A percentile compares a stretch with the other conserved stretches of the same genome.
Evolutionary conservation across 2,888 invertebrate genomes (phyloP).

Genomic region (Drosophila conformis): DNA sequence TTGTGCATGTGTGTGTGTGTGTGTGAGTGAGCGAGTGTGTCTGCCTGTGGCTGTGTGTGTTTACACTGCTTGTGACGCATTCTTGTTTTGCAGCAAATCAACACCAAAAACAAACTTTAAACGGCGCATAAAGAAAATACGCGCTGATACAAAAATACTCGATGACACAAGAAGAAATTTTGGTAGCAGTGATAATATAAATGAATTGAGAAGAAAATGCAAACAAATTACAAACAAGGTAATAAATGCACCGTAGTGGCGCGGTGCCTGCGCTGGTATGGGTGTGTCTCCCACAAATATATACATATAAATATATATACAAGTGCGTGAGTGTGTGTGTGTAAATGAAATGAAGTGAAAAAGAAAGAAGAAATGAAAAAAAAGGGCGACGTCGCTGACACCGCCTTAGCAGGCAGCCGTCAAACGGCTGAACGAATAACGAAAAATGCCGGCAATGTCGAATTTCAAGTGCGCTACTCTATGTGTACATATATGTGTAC

Average conservation of each 20-base stretch:
- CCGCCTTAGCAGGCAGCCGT: slow-evolving; percentile 36
- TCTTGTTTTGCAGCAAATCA: slow-evolving; percentile 72
- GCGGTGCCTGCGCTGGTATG: slow-evolving; percentile 45
- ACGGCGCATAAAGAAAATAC: slow-evolving; percentile 42
- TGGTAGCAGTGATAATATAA: slow-evolving; percentile 30
- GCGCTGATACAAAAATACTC: slow-evolving; percentile 36
- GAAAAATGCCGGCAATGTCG: slow-evolving; percentile 74
- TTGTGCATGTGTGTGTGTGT: slow-evolving; percentile 21
- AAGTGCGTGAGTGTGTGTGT: slow-evolving; percentile 30
- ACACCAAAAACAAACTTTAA: slow-evolving; percentile 51
- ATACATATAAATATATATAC: neutral
- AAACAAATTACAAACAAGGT: slow-evolving; percentile 35
- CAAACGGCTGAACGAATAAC: slow-evolving; percentile 45
- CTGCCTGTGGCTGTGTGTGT: slow-evolving; percentile 30
- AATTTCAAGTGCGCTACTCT: slow-evolving; percentile 63
- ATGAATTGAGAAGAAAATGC: slow-evolving; percentile 41
- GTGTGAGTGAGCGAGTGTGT: slow-evolving; percentile 17
- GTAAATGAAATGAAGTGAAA: slow-evolving; percentile 50
- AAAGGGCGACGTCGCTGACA: slow-evolving; percentile 72
- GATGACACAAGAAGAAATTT: slow-evolving; percentile 20
- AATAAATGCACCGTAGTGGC: slow-evolving; percentile 46
- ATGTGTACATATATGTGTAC: slow-evolving; percentile 4
- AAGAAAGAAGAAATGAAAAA: slow-evolving; percentile 55
- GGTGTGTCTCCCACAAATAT: slow-evolving; percentile 45
- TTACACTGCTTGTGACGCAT: slow-evolving; percentile 68